Evolutionary conservation across 2,888 invertebrate species (phyloP).

Genomic region (Macaria liturata): DNA sequence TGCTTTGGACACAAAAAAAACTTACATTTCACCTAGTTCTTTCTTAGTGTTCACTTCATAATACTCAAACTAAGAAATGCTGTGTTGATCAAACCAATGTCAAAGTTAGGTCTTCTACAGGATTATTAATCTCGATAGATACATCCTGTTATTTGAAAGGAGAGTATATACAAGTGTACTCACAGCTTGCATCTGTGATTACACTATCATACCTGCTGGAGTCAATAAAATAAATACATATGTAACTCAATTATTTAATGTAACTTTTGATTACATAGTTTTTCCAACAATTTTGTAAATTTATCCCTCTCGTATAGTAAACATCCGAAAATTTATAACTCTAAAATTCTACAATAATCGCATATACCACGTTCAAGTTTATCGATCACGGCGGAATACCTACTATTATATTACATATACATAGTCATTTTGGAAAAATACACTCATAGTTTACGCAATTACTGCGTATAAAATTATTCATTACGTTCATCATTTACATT

Average conservation of each 20-base stretch:
- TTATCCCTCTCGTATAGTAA: slow-evolving; percentile 53
- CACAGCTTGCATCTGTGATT: too few species aligned
- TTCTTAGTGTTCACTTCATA: too few species aligned
- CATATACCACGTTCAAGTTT: slow-evolving; percentile 47
- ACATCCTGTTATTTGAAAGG: too few species aligned
- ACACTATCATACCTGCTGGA: too few species aligned
- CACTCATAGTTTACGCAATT: slow-evolving; percentile 19
- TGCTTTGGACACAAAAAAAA: too few species aligned
- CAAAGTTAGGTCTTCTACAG: too few species aligned
- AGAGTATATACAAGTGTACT: too few species aligned
- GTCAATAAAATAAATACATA: slow-evolving; percentile 21
- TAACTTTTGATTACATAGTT: slow-evolving; percentile 55
- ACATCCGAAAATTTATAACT: slow-evolving; percentile 52
- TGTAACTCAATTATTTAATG: slow-evolving; percentile 54
- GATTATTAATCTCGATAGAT: too few species aligned
- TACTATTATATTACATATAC: slow-evolving; percentile 30
- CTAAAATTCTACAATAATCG: slow-evolving; percentile 49
- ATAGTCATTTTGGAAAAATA: slow-evolving; percentile 34
- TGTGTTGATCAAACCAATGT: too few species aligned
- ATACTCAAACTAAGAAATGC: too few species aligned
- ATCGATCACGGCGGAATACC: slow-evolving; percentile 24
- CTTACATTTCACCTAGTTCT: too few species aligned
- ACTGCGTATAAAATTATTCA: slow-evolving; percentile 20
- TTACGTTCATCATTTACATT: slow-evolving; percentile 30
- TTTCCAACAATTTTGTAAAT: slow-evolving; percentile 56